phyloP scores from a whole-genome alignment of 2,888 invertebrate genomes.

The Apodemia hepburni region DNA sequence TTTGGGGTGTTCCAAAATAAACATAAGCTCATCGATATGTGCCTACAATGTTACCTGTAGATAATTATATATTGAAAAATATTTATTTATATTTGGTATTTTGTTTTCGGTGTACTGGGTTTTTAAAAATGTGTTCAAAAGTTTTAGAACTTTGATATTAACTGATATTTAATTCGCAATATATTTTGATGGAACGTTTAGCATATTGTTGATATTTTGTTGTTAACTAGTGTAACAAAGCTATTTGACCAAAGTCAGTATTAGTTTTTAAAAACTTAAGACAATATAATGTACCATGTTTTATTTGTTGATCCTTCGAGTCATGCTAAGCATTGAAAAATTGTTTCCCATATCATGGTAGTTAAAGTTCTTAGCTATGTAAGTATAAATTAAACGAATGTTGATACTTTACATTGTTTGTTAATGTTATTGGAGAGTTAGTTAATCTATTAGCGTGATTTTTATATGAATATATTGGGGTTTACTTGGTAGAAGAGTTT shows the following conservation, averaged over 20 bases:
- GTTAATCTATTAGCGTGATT: constrained; percentile 75
- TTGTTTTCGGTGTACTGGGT: constrained; percentile 57
- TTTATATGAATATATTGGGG: constrained; percentile 81
- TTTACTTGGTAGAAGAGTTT: constrained; percentile 78
- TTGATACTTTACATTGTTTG: constrained; percentile 69
- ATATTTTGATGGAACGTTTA: constrained; percentile 61
- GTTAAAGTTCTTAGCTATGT: constrained; percentile 55
- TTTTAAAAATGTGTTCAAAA: constrained; percentile 71
- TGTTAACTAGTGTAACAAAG: constrained; percentile 78
- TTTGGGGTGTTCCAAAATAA: constrained; percentile 41
- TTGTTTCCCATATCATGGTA: constrained; percentile 67
- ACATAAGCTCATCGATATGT: constrained; percentile 72
- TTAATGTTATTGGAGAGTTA: constrained; percentile 75
- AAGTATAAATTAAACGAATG: constrained; percentile 53
- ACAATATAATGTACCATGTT: constrained; percentile 31
- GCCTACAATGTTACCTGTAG: constrained; percentile 80
- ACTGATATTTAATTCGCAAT: constrained; percentile 72
- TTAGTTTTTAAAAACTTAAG: constrained; percentile 63
- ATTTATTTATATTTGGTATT: constrained; percentile 55
- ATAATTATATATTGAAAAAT: constrained; percentile 49
- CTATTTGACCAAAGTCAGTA: constrained; percentile 81
- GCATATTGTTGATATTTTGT: constrained; percentile 72
- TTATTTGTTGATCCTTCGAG: constrained; percentile 63
- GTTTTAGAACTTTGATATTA: constrained; percentile 65
- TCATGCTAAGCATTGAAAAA: constrained; percentile 60